A percentile compares a stretch with the other conserved stretches of the same genome.
These are phyloP conservation scores for Mormyrus lacerda DNA, from an alignment of 2,113 vertebrate species.

Conservation along the genomic window DNA sequence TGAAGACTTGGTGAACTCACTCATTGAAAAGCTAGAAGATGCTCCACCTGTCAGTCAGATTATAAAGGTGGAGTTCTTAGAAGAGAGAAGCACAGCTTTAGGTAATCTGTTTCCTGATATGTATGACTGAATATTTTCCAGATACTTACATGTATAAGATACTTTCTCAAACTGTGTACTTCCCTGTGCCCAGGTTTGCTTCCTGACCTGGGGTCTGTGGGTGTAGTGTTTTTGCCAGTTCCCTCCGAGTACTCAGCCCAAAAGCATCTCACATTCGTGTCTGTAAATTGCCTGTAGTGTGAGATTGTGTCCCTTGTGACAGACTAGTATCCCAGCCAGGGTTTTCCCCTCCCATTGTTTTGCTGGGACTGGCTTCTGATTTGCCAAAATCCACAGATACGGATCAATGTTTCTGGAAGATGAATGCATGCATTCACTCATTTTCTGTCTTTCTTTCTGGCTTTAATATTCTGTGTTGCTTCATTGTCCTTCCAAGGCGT, in stretches of 20 bases:
- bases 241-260: neutral
- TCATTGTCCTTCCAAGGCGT: conserved; percentile 63
- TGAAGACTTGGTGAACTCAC: conserved; percentile 79
- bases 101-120: conserved; percentile 52
- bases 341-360: neutral
- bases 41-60: conserved; percentile 84
- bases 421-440: neutral
- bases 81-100: conserved; percentile 85
- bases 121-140: neutral
- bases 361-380: neutral
- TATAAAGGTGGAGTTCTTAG: conserved; percentile 90
- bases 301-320: neutral
- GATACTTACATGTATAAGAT: neutral
- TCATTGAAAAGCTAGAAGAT: conserved; percentile 86
- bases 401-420: neutral
- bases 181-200: neutral
- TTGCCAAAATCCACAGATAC: neutral
- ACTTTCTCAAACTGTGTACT: neutral
- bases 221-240: neutral
- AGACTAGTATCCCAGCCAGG: neutral
- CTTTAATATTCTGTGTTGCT: neutral
- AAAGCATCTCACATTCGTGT: neutral
- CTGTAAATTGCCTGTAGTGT: neutral
- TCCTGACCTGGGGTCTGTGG: neutral
- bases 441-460: neutral